Percentiles rank a stretch among this genome's conserved stretches.
Evolutionary conservation across 2,888 invertebrate genomes (phyloP).

Genomic region (Deilephila porcellus): DNA sequence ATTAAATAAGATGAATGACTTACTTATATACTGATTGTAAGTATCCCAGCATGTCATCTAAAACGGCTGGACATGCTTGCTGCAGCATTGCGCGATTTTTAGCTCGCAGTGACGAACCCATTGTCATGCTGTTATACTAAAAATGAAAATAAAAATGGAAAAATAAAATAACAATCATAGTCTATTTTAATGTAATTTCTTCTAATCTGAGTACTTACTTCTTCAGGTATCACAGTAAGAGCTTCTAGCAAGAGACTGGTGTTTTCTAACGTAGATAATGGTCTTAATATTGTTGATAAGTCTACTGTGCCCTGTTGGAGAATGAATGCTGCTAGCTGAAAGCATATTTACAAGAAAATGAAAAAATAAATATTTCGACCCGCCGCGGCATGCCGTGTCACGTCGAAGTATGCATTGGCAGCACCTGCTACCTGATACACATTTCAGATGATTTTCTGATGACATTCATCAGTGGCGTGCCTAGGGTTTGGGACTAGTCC

Average conservation of each 20-base stretch:
- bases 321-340: slow-evolving; percentile 92
- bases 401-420: too few species aligned
- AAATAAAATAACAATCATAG: too few species aligned
- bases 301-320: slow-evolving; percentile 89
- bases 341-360: too few species aligned
- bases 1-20: slow-evolving; percentile 41
- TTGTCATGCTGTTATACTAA: slow-evolving; percentile 80
- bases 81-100: slow-evolving; percentile 70
- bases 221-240: slow-evolving; percentile 94
- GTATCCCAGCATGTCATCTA: slow-evolving; percentile 74
- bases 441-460: too few species aligned
- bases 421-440: too few species aligned
- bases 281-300: slow-evolving; percentile 89
- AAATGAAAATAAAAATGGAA: background rate
- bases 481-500: too few species aligned
- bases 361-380: too few species aligned
- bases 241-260: slow-evolving; percentile 89
- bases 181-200: background rate
- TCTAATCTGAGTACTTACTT: slow-evolving; percentile 82
- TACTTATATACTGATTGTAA: slow-evolving; percentile 73
- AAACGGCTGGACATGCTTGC: slow-evolving; percentile 72
- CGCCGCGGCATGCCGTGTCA: too few species aligned
- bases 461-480: too few species aligned
- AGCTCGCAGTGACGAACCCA: slow-evolving; percentile 69
- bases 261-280: slow-evolving; percentile 84